Conservation (phyloP, 2,797 vertebrate species). For the Pseudopleuronectes americanus region DNA sequence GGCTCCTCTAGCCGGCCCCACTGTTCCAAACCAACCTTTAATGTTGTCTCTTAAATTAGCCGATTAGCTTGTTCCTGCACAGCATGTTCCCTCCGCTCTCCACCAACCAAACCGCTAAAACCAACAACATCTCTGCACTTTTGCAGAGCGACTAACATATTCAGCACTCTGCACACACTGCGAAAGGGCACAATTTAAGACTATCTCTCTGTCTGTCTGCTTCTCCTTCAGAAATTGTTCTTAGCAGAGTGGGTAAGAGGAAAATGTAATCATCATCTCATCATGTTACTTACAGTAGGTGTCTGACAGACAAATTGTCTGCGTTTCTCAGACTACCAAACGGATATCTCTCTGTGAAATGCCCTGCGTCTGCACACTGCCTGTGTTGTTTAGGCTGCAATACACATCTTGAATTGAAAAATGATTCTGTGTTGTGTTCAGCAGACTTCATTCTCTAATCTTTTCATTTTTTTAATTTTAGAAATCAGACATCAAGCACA, state of each 20-base stretch:
- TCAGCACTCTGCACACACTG: neutral
- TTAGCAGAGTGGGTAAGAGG: slow-evolving; percentile 7
- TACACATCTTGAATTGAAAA: slow-evolving; percentile 25
- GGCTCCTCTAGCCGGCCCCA: slow-evolving; percentile 9
- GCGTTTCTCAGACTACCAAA: slow-evolving; percentile 20
- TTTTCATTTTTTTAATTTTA: slow-evolving; percentile 16
- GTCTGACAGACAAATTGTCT: slow-evolving; percentile 46
- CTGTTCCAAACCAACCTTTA: slow-evolving; percentile 47
- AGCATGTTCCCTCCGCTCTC: slow-evolving; percentile 50
- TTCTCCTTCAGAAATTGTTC: slow-evolving; percentile 22
- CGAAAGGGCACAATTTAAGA: neutral
- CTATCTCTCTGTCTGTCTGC: slow-evolving; percentile 12
- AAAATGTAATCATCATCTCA: slow-evolving; percentile 56
- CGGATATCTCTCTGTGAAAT: slow-evolving; percentile 17
- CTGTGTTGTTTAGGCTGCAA: slow-evolving; percentile 2
- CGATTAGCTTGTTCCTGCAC: slow-evolving; percentile 63
- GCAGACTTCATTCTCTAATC: neutral
- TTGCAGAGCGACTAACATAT: slow-evolving; percentile 8
- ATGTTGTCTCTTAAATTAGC: slow-evolving; percentile 59
- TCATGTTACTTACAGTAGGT: slow-evolving; percentile 36
- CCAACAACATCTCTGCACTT: slow-evolving; percentile 29
- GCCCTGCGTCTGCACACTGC: neutral
- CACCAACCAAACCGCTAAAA: slow-evolving; percentile 33
- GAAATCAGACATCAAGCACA: slow-evolving; percentile 28
- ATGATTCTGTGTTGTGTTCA: slow-evolving; percentile 3